phyloP scores from a whole-genome alignment of 2,113 vertebrate species.

The Gallinago media region DNA sequence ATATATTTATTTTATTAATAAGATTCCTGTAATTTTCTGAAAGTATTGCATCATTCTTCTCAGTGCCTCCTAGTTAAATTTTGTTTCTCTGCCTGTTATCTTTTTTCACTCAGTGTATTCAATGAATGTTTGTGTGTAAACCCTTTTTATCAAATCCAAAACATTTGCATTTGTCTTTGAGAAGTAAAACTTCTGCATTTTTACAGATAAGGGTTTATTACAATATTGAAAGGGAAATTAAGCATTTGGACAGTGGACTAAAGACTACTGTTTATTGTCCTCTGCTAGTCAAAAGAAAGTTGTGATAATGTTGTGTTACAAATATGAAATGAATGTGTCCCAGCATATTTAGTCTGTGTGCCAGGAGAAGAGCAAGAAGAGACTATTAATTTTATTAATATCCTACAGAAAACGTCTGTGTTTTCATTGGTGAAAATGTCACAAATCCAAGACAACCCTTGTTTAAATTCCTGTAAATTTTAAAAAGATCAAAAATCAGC shows the following conservation, averaged over 20 bases:
- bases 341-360: background rate
- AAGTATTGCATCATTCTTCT: background rate
- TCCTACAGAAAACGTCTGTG: background rate
- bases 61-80: background rate
- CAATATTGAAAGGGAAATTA: background rate
- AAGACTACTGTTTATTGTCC: background rate
- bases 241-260: background rate
- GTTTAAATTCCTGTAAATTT: background rate
- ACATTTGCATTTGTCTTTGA: background rate
- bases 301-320: background rate
- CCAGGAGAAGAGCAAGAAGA: background rate
- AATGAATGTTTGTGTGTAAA: background rate
- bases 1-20: background rate
- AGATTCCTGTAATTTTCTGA: background rate
- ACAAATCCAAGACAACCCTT: background rate
- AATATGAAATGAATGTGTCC: background rate
- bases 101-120: background rate
- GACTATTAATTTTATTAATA: background rate
- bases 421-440: background rate
- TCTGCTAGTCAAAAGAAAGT: background rate
- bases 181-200: conserved; percentile 14
- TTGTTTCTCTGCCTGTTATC: background rate
- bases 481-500: fast-evolving
- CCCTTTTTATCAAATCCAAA: background rate
- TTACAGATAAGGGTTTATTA: background rate